Evolutionary conservation across 2,113 vertebrate genomes (phyloP).

Genomic region (Chaenocephalus aceratus): DNA sequence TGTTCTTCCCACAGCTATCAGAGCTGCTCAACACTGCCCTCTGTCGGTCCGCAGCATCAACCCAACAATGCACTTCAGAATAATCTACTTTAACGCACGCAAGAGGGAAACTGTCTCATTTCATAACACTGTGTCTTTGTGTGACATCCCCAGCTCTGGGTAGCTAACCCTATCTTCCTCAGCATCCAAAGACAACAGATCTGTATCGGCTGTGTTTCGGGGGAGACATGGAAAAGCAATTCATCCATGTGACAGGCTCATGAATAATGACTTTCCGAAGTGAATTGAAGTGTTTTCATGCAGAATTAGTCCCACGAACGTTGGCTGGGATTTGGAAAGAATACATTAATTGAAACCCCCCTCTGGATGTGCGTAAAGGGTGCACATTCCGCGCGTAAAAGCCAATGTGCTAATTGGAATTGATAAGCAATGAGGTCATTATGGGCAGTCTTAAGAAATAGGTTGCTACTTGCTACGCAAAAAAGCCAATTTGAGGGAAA

Average conservation of each 20-base stretch:
- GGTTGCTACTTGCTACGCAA: too few relatives aligned
- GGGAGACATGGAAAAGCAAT: constrained; percentile 28
- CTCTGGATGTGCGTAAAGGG: constrained; percentile 12
- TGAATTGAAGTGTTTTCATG: constrained; percentile 2
- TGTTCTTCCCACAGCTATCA: constrained; percentile 29
- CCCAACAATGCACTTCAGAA: constrained; percentile 35
- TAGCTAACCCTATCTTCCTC: not conserved
- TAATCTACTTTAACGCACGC: constrained; percentile 17
- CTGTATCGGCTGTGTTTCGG: not conserved
- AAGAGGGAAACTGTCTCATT: not conserved
- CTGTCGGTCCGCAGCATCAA: constrained; percentile 61
- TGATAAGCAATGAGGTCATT: constrained; percentile 39
- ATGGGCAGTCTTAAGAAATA: not conserved
- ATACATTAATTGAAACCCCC: not conserved
- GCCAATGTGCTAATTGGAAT: constrained; percentile 24
- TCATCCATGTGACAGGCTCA: constrained; percentile 41
- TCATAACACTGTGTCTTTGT: not conserved
- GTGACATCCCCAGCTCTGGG: not conserved
- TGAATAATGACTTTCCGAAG: constrained; percentile 41
- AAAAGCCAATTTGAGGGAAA: not conserved
- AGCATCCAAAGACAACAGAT: constrained; percentile 15
- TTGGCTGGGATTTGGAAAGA: not conserved
- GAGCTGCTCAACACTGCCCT: constrained; percentile 82
- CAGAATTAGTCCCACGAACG: constrained; percentile 2
- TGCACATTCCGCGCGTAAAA: constrained; percentile 52